Conservation (phyloP, 2,113 vertebrate species). For the Megalops atlanticus region DNA sequence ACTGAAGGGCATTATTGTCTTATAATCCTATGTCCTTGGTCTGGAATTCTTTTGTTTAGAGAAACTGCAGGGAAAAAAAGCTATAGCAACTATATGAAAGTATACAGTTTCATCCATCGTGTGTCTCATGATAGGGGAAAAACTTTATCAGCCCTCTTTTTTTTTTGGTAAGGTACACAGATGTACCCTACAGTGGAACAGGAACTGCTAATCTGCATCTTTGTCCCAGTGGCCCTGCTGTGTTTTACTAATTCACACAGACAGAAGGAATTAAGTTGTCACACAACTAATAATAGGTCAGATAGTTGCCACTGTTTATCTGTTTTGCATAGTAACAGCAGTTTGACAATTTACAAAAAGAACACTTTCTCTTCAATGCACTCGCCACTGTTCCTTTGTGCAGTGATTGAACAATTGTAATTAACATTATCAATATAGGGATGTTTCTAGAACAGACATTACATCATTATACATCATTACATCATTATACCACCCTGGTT, state of each 20-base stretch:
- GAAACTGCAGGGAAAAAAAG: conserved; percentile 53
- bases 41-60: conserved; percentile 74
- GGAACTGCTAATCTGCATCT: not conserved
- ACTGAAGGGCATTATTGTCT: conserved; percentile 73
- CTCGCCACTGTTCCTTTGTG: too few species aligned
- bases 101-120: not conserved
- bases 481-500: too few species aligned
- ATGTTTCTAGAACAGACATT: too few species aligned
- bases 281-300: conserved; percentile 19
- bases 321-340: not conserved
- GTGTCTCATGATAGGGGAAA: not conserved
- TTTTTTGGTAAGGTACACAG: too few species aligned
- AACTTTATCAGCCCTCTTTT: too few species aligned
- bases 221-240: not conserved
- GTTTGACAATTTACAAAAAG: not conserved
- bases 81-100: not conserved
- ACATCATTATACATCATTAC: too few species aligned
- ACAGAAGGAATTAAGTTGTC: conserved; percentile 22
- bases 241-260: not conserved
- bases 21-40: conserved; percentile 78
- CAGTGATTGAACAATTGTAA: too few species aligned
- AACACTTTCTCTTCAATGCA: too few species aligned
- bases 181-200: not conserved
- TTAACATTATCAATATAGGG: too few species aligned
- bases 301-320: not conserved